Evolutionary conservation across 1,140 invertebrate genomes (phyloP).

Genomic region (Drosophila novamexicana): DNA sequence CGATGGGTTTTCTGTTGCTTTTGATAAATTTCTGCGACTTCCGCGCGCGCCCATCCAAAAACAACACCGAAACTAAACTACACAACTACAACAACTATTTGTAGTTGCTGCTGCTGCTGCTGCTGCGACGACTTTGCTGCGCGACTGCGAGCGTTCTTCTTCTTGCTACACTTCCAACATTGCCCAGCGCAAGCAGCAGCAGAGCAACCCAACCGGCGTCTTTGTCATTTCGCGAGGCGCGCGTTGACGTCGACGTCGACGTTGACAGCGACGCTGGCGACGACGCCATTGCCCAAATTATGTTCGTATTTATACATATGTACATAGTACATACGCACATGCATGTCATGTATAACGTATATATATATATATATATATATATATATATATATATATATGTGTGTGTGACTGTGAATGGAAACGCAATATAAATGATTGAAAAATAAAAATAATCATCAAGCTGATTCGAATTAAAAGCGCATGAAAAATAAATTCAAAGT

Average conservation of each 20-base stretch:
- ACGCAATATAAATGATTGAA: slow-evolving; percentile 3
- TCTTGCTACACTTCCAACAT: slow-evolving; percentile 43
- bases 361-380: background rate
- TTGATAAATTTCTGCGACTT: slow-evolving; percentile 67
- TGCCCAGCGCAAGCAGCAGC: slow-evolving; percentile 39
- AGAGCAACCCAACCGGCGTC: slow-evolving; percentile 49
- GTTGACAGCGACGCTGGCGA: slow-evolving; percentile 31
- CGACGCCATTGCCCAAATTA: slow-evolving; percentile 53
- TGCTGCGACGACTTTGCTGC: slow-evolving; percentile 37
- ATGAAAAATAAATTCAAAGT: too few species aligned
- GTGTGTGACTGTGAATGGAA: background rate
- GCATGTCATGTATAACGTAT: background rate
- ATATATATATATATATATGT: background rate
- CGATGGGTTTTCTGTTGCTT: slow-evolving; percentile 37
- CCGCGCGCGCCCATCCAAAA: slow-evolving; percentile 68
- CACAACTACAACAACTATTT: slow-evolving; percentile 73
- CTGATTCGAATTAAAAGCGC: too few species aligned
- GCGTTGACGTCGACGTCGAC: slow-evolving; percentile 26
- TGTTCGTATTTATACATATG: slow-evolving; percentile 37
- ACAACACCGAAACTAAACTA: slow-evolving; percentile 72
- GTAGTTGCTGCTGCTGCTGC: slow-evolving; percentile 62
- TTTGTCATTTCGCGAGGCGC: slow-evolving; percentile 54
- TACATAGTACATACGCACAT: slow-evolving; percentile 8
- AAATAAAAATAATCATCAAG: background rate
- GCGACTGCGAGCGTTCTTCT: slow-evolving; percentile 34